Conservation (phyloP, 2,797 vertebrate species). For the Tragopan temminckii region DNA sequence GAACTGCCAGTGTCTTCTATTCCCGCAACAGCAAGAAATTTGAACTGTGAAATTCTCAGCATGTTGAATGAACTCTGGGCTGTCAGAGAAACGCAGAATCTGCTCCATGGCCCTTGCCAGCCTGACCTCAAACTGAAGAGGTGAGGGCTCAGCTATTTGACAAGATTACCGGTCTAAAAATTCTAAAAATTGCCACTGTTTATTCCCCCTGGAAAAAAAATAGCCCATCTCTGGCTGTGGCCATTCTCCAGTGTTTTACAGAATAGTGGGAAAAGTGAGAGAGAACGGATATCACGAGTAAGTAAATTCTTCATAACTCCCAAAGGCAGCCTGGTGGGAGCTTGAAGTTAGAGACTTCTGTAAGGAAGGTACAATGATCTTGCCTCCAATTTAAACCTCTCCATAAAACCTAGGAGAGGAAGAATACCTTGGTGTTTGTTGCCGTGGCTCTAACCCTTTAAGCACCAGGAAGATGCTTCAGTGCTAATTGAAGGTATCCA, state of each 20-base stretch:
- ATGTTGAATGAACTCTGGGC: neutral
- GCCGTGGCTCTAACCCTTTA: neutral
- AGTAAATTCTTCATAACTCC: neutral
- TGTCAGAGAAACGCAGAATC: neutral
- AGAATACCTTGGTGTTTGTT: neutral
- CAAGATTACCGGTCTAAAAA: neutral
- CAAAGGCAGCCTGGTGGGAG: neutral
- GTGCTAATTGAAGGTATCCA: neutral
- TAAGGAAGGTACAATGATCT: neutral
- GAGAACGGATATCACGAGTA: neutral
- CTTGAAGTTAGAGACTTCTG: neutral
- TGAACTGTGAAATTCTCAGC: neutral
- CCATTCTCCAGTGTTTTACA: neutral
- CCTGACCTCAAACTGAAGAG: neutral
- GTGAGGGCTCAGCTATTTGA: neutral
- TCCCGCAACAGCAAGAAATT: neutral
- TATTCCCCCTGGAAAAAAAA: neutral
- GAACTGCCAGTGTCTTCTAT: neutral
- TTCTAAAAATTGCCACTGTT: neutral
- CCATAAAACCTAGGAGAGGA: neutral
- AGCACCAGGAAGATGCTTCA: neutral
- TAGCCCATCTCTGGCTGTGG: neutral
- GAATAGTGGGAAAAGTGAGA: neutral
- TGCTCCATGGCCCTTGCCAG: neutral
- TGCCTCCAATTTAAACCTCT: neutral